Percentiles rank a stretch among this genome's conserved stretches.
Evolutionary conservation across 2,113 vertebrate genomes (phyloP).

Genomic region (Muntiacus muntjak): DNA sequence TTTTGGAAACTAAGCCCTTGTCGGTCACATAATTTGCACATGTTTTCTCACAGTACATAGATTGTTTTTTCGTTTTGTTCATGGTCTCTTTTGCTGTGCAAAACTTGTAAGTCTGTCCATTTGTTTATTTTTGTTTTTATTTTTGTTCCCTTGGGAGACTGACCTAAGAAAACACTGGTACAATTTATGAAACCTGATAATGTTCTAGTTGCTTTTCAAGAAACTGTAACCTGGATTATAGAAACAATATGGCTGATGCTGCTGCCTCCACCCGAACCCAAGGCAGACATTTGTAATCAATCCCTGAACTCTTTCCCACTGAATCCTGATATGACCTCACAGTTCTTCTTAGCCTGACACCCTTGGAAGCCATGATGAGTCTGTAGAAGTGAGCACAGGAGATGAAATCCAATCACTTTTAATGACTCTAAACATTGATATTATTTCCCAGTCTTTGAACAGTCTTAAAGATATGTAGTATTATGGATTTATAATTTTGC

Average conservation of each 20-base stretch:
- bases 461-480: background rate
- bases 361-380: background rate
- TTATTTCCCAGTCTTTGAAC: background rate
- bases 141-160: background rate
- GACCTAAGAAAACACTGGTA: background rate
- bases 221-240: background rate
- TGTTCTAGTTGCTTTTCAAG: background rate
- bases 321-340: background rate
- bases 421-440: background rate
- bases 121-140: background rate
- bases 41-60: background rate
- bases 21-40: background rate
- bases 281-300: background rate
- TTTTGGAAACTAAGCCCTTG: background rate
- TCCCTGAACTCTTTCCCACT: background rate
- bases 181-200: background rate
- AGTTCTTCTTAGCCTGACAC: background rate
- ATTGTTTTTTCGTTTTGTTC: background rate
- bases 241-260: background rate
- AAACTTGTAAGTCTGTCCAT: background rate
- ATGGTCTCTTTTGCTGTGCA: background rate
- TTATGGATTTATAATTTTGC: slow-evolving; percentile 1
- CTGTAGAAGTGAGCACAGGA: background rate
- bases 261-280: background rate
- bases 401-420: background rate